Base-by-base conservation (phyloP, 1,140 invertebrate species). In the Psilanteris sp. region DNA sequence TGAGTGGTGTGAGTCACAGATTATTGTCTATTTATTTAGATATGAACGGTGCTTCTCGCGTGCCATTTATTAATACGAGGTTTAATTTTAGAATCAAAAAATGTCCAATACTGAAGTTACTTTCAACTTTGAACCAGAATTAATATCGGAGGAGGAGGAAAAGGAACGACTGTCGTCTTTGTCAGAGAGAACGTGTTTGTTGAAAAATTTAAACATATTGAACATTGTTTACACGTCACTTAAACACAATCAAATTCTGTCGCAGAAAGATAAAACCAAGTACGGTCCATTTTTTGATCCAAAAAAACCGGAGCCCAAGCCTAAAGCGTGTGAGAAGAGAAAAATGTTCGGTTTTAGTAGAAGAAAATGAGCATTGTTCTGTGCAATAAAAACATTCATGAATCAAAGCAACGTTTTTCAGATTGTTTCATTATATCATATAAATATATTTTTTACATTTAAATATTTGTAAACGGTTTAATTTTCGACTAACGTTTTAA, bases 61-160 rank as follows among this genome's bases (percentile, higher is more conserved):
- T n/a, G n/a, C n/a, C n/a, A n/a, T n/a, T 7, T 22, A 20, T 27
- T 13, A 6, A 16, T n/a, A n/a, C n/a, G n/a, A n/a, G n/a, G 6
- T 8, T 16, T 34, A 18, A 46, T 52, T 52, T 1, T 27, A 71
- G 44, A 26, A 13, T 36, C 34, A 41, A 31, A 71, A 54, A 9
- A 54, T 71, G 59, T 43, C 66, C 3, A 8, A 43, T 11, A 3
- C 7, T 4, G 71, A 74, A 27, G 41, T 24, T 4, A 29, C 73
- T 8, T 74, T 68, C 15, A 92, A 91, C 0, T 92, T 91, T 74
- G 89, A 91, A 55, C 91, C 92, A 0, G 91, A 91, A 73, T 87
- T 89, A 11, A 93, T 93, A 59, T 89, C 90, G 3, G 92, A 92
- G 72, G 87, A 89, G 1, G 92, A 93, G 73, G 92, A 93, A 78